Percentiles rank a stretch among this genome's conserved stretches.
These are phyloP conservation scores for Marisa cornuarietis DNA, from an alignment of 1,140 invertebrate species.

Conservation along the genomic window DNA sequence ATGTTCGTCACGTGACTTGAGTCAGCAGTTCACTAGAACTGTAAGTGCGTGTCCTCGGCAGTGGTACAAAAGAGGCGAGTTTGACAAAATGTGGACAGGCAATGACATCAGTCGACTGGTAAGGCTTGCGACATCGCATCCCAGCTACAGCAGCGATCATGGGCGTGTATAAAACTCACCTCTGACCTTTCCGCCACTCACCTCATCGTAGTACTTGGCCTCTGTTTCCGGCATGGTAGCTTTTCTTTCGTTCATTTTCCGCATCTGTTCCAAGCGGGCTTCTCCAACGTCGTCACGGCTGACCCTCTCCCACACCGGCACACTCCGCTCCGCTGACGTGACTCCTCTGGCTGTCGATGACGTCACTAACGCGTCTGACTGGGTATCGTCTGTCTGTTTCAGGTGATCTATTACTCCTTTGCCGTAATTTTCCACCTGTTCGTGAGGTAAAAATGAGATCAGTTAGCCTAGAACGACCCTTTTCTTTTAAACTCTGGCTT, in stretches of 20 bases:
- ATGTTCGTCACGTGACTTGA: too few relatives aligned
- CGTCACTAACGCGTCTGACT: not conserved
- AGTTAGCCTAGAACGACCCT: not conserved
- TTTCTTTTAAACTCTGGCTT: too few relatives aligned
- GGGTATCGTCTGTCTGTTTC: constrained; percentile 6
- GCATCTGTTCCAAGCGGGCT: constrained; percentile 50
- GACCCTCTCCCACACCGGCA: constrained; percentile 25
- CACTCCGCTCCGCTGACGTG: not conserved
- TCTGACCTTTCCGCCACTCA: constrained; percentile 23
- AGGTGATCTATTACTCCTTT: constrained; percentile 11
- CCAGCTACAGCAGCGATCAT: not conserved
- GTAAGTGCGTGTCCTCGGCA: not conserved
- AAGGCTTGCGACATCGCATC: not conserved
- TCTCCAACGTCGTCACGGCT: constrained; percentile 42
- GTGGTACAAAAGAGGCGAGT: not conserved
- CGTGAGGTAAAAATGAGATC: not conserved
- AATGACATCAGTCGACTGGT: not conserved
- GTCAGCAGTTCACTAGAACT: too few relatives aligned
- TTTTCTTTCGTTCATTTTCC: constrained; percentile 50
- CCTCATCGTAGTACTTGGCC: constrained; percentile 44
- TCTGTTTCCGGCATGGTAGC: constrained; percentile 39
- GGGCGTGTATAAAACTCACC: not conserved
- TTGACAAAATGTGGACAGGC: too few relatives aligned
- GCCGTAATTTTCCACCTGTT: constrained; percentile 21
- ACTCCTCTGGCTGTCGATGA: not conserved